These are phyloP conservation scores for Clinocottus analis DNA, from an alignment of 2,113 vertebrate species.

Conservation along the genomic window DNA sequence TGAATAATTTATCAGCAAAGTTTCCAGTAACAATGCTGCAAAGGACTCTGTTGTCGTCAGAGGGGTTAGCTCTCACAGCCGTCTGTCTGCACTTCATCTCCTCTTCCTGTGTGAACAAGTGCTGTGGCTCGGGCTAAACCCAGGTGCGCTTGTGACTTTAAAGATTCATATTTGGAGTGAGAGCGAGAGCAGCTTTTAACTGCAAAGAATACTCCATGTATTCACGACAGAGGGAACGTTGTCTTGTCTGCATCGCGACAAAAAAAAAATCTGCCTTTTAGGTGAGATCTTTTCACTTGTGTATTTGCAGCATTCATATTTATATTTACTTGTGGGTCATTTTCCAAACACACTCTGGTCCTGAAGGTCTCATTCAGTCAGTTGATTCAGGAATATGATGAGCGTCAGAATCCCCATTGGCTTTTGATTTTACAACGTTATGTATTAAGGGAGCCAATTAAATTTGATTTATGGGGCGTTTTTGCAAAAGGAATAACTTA, in stretches of 20 bases:
- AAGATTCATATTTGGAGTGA: slow-evolving; percentile 5
- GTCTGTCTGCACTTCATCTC: slow-evolving; percentile 30
- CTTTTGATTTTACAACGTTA: neutral
- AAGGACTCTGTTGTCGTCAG: neutral
- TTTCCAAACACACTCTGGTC: too few species aligned
- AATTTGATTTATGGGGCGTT: slow-evolving; percentile 1
- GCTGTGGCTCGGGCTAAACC: slow-evolving; percentile 48
- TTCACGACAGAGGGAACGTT: neutral
- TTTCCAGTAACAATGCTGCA: neutral
- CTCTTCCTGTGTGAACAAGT: slow-evolving; percentile 64
- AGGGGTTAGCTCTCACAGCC: neutral
- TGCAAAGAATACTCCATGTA: neutral
- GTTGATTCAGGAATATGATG: neutral
- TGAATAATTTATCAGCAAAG: neutral
- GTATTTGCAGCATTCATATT: neutral
- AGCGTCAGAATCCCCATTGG: neutral
- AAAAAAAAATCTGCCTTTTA: neutral
- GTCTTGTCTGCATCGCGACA: neutral
- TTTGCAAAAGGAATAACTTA: neutral
- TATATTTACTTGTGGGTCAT: neutral
- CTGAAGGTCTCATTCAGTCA: neutral
- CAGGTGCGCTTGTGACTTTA: slow-evolving; percentile 54
- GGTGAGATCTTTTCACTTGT: neutral
- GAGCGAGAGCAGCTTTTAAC: neutral
- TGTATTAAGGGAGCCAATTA: neutral